A percentile compares a stretch with the other conserved stretches of the same genome.
These are phyloP conservation scores for Sylvia atricapilla DNA, from an alignment of 2,113 vertebrate species.

Conservation along the genomic window DNA sequence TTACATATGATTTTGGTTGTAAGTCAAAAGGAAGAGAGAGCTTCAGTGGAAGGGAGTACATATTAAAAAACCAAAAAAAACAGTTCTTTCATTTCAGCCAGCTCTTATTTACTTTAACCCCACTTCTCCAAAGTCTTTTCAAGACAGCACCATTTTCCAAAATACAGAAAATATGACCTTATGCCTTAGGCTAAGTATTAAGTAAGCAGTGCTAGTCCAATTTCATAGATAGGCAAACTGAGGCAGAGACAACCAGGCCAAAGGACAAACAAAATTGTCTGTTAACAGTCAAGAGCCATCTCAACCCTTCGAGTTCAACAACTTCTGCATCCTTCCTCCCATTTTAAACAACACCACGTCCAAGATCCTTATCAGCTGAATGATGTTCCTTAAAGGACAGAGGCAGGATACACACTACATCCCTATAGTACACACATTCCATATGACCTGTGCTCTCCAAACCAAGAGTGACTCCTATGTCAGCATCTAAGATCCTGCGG, in stretches of 20 bases:
- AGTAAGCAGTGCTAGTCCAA: not conserved
- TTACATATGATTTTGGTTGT: not conserved
- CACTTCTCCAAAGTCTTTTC: not conserved
- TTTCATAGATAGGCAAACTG: not conserved
- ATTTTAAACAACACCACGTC: not conserved
- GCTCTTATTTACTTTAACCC: not conserved
- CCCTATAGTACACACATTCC: not conserved
- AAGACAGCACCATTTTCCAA: not conserved
- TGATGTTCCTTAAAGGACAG: not conserved
- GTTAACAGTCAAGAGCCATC: not conserved
- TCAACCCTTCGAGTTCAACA: not conserved
- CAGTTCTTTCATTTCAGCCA: not conserved
- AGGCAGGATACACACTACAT: not conserved
- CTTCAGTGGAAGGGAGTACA: not conserved
- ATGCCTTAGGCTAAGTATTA: not conserved
- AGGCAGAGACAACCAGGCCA: not conserved
- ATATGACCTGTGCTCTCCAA: not conserved
- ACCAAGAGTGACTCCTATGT: not conserved
- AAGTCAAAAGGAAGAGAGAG: not conserved
- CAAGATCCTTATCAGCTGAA: not conserved
- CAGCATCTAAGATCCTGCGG: not conserved
- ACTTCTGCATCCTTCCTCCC: not conserved
- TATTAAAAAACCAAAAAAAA: not conserved
- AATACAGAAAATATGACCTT: not conserved
- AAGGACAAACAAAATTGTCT: not conserved